phyloP scores from a whole-genome alignment of 2,888 invertebrate species.

The Callyntrura guangdongensis region DNA sequence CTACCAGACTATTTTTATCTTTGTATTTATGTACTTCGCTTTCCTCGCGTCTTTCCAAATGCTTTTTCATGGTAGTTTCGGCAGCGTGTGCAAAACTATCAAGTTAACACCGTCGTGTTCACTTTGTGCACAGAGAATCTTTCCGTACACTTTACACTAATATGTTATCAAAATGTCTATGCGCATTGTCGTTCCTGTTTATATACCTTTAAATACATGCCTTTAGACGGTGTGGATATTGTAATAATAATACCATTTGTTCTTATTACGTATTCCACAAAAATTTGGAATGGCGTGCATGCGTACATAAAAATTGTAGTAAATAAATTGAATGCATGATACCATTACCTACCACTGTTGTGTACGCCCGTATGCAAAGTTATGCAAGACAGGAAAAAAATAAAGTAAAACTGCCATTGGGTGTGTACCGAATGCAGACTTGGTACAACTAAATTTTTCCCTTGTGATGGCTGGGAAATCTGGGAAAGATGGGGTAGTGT shows the following conservation, averaged over 20 bases:
- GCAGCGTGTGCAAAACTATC: not conserved
- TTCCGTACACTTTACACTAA: not conserved
- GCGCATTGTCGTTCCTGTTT: not conserved
- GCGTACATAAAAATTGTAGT: not conserved
- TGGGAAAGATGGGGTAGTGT: not conserved
- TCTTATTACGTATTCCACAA: not conserved
- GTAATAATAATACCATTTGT: not conserved
- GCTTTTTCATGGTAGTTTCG: not conserved
- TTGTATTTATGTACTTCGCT: slow-evolving; percentile 21
- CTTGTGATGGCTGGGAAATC: not conserved
- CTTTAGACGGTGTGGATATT: not conserved
- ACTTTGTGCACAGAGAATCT: not conserved
- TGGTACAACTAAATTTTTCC: not conserved
- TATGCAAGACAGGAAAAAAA: not conserved
- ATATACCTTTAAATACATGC: no score
- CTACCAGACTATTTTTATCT: slow-evolving; percentile 47
- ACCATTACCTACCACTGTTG: not conserved
- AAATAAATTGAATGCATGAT: not conserved
- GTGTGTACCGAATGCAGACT: not conserved
- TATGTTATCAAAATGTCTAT: not conserved
- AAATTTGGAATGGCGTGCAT: not conserved
- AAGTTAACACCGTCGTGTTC: not conserved
- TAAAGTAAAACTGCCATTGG: not conserved
- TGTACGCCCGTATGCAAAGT: not conserved
- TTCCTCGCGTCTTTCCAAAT: not conserved